Evolutionary conservation across 2,113 vertebrate species (phyloP).

Genomic region (Pluvialis apricaria): DNA sequence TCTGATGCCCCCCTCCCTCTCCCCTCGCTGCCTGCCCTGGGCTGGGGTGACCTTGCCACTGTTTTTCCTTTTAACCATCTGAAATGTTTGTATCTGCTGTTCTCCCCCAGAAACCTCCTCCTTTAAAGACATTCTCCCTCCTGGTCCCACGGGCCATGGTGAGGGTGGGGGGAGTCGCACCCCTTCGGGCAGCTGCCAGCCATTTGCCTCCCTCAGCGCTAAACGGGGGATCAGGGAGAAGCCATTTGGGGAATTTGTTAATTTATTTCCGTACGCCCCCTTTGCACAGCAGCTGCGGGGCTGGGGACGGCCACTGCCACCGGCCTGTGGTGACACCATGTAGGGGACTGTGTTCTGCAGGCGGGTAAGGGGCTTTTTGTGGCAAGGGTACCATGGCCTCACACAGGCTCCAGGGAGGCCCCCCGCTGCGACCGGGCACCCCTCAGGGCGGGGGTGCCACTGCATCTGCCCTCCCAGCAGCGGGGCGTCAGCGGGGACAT

Average conservation of each 20-base stretch:
- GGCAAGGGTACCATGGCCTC: accelerated
- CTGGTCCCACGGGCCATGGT: accelerated
- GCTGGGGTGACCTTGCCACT: background rate
- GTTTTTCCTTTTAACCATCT: background rate
- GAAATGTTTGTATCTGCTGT: too few species aligned
- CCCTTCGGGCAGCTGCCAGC: background rate
- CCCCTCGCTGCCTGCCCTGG: background rate
- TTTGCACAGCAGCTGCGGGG: accelerated
- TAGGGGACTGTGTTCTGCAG: background rate
- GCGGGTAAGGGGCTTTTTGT: too few species aligned
- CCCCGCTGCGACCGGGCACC: background rate
- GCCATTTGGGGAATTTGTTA: background rate
- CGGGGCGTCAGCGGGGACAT: accelerated
- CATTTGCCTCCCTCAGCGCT: background rate
- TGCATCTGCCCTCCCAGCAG: background rate
- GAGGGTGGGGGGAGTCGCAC: accelerated
- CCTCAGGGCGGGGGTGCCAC: background rate
- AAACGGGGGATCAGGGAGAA: background rate
- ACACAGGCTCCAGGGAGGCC: background rate
- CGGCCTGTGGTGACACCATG: accelerated
- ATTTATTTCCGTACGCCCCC: background rate
- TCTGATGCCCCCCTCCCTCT: background rate
- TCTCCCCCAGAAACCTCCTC: background rate
- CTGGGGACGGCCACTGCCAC: background rate
- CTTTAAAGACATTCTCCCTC: background rate